Percentiles rank a stretch among this genome's conserved stretches.
Conservation (phyloP, 37 sponge, comb jelly and placozoan genomes). For the Lycopodina hypogea region DNA sequence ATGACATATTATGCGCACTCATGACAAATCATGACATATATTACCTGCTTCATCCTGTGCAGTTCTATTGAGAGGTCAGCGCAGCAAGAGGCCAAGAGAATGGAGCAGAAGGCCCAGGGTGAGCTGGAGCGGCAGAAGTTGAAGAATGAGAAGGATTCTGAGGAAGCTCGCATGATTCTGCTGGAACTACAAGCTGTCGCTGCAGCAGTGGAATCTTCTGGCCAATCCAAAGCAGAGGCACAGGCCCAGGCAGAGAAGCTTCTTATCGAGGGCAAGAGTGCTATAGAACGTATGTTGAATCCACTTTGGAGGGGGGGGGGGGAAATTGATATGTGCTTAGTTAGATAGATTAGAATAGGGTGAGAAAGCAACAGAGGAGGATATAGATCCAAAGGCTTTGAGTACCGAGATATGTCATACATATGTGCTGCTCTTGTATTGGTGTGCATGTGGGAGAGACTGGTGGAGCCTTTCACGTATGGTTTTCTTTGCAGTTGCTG, state of each 20-base stretch:
- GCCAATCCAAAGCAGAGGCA: constrained; percentile 92
- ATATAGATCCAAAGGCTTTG: not conserved
- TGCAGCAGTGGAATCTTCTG: constrained; percentile 92
- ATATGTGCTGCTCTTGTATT: not conserved
- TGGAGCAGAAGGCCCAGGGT: constrained; percentile 87
- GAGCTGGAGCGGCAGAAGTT: constrained; percentile 89
- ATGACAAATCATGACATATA: no score
- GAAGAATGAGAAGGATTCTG: constrained; percentile 77
- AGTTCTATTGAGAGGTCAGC: constrained; percentile 83
- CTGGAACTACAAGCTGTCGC: constrained; percentile 85
- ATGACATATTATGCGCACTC: no score
- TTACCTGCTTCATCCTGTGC: not conserved
- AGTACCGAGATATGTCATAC: not conserved
- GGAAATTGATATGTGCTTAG: not conserved
- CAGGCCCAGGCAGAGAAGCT: constrained; percentile 84
- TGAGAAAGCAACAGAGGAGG: not conserved
- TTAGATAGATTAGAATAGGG: not conserved
- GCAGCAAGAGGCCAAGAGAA: constrained; percentile 84
- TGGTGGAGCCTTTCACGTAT: not conserved
- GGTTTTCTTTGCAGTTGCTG: constrained; percentile 41
- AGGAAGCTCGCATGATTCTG: constrained; percentile 71
- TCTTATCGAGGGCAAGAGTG: constrained; percentile 91
- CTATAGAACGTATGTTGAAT: constrained; percentile 67
- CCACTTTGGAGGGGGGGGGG: not conserved
- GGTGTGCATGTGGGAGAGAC: not conserved